Conservation (phyloP, 2,797 vertebrate species). For the Artibeus jamaicensis region DNA sequence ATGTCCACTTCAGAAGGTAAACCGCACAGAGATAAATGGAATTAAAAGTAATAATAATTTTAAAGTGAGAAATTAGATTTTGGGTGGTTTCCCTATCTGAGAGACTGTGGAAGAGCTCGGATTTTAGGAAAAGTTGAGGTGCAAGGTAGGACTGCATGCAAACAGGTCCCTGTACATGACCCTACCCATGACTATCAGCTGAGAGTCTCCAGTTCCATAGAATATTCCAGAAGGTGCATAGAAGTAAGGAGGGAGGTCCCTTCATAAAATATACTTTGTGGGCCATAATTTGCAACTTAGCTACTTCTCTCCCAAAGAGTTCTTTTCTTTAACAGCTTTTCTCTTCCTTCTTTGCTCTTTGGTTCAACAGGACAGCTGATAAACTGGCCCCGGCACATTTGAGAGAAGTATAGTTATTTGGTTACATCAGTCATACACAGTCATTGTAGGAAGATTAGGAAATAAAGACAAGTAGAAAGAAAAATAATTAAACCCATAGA, state of each 20-base stretch:
- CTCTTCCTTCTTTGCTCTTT: neutral
- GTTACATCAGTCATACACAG: neutral
- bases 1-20: neutral
- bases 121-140: neutral
- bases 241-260: neutral
- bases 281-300: neutral
- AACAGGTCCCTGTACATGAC: neutral
- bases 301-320: neutral
- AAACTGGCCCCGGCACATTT: neutral
- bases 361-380: neutral
- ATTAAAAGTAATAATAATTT: neutral
- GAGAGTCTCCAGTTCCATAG: neutral
- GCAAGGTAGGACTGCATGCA: neutral
- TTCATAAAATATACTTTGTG: neutral
- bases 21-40: neutral
- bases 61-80: conserved; percentile 6
- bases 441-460: neutral
- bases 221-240: neutral
- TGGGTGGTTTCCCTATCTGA: neutral
- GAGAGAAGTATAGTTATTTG: neutral
- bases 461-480: neutral
- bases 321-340: neutral
- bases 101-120: neutral
- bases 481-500: neutral
- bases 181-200: neutral